Evolutionary conservation across 2,888 invertebrate genomes (phyloP).

Genomic region (Rhagium mordax): DNA sequence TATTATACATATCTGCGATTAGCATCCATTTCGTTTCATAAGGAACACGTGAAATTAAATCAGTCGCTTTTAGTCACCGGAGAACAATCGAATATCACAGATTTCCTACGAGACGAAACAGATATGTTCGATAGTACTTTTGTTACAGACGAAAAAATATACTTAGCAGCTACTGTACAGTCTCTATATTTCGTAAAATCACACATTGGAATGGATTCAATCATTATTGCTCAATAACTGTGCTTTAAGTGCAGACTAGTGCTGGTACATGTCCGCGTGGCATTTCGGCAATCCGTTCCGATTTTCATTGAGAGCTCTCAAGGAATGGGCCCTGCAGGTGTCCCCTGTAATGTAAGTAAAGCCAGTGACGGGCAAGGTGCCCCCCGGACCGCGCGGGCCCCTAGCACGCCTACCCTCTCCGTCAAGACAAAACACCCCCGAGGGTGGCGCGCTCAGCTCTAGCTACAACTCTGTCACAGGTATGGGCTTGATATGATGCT

Average conservation of each 20-base stretch:
- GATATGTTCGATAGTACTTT: constrained; percentile 27
- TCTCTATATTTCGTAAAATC: constrained; percentile 66
- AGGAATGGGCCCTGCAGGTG: constrained; percentile 73
- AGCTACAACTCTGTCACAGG: constrained; percentile 96
- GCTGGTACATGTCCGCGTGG: constrained; percentile 62
- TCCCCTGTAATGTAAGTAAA: constrained; percentile 84
- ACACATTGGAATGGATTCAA: constrained; percentile 71
- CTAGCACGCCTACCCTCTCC: constrained; percentile 71
- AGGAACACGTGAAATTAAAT: constrained; percentile 45
- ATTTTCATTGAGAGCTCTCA: constrained; percentile 62
- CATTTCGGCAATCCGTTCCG: constrained; percentile 67
- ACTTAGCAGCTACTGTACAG: constrained; percentile 66
- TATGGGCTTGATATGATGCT: constrained; percentile 78
- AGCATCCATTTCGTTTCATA: constrained; percentile 45
- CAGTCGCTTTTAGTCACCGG: constrained; percentile 25
- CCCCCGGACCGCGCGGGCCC: constrained; percentile 71
- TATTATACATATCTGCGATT: neutral
- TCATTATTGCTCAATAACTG: constrained; percentile 60
- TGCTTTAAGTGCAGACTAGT: constrained; percentile 53
- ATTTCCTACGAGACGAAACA: constrained; percentile 52
- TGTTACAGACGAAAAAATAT: constrained; percentile 57
- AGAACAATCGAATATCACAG: constrained; percentile 48
- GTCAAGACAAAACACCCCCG: constrained; percentile 82
- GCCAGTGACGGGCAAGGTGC: constrained; percentile 81
- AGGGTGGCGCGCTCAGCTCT: constrained; percentile 92